These are phyloP conservation scores for Pogonomyrmex barbatus DNA, from an alignment of 1,140 invertebrate genomes.

Conservation along the genomic window DNA sequence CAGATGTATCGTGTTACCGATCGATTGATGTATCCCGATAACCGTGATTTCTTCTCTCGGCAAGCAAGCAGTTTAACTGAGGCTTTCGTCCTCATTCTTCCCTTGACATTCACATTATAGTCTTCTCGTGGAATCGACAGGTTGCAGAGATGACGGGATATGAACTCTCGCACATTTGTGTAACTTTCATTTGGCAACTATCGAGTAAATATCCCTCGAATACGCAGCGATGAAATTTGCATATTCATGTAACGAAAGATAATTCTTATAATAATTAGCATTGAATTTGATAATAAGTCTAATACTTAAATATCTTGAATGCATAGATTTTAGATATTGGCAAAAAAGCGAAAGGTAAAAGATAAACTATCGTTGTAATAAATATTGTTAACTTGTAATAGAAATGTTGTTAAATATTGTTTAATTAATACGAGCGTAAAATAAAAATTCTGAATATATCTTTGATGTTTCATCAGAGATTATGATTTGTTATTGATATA, in stretches of 20 bases:
- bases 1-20: not conserved
- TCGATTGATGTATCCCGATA: not conserved
- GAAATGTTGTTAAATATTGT: not conserved
- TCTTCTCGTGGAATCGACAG: conserved; percentile 29
- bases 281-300: conserved; percentile 13
- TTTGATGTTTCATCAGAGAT: not conserved
- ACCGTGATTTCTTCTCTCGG: conserved; percentile 9
- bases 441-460: not conserved
- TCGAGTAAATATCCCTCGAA: conserved; percentile 23
- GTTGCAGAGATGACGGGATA: not conserved
- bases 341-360: not conserved
- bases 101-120: not conserved
- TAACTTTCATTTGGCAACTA: conserved; percentile 61
- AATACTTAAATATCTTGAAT: not conserved
- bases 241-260: conserved; percentile 30
- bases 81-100: conserved; percentile 21
- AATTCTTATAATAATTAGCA: not conserved
- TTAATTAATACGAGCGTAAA: not conserved
- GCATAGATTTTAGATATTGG: not conserved
- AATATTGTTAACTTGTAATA: conserved; percentile 1
- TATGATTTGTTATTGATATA: not conserved
- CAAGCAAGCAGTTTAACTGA: conserved; percentile 8
- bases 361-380: not conserved
- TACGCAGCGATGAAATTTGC: conserved; percentile 2
- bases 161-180: conserved; percentile 45